These are phyloP conservation scores for Dolichopus griseipennis DNA, from an alignment of 2,888 invertebrate genomes.

Conservation along the genomic window DNA sequence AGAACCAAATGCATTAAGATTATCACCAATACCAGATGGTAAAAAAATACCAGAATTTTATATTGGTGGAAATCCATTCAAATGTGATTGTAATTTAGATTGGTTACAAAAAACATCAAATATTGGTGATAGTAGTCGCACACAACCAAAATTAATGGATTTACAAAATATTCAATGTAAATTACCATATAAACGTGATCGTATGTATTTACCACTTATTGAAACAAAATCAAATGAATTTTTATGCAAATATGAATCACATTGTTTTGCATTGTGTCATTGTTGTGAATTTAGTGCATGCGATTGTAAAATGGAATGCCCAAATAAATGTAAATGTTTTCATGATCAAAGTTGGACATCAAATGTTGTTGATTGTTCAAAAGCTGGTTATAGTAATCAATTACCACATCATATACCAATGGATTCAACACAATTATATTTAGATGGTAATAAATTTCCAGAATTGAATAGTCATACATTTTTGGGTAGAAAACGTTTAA, in stretches of 20 bases:
- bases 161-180: constrained; percentile 82
- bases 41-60: constrained; percentile 79
- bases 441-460: constrained; percentile 84
- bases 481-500: constrained; percentile 85
- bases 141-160: constrained; percentile 83
- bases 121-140: constrained; percentile 55
- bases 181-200: constrained; percentile 74
- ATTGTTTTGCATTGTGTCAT: constrained; percentile 89
- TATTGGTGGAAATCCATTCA: constrained; percentile 87
- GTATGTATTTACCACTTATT: constrained; percentile 72
- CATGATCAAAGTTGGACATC: constrained; percentile 90
- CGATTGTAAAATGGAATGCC: constrained; percentile 96
- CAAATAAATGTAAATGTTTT: constrained; percentile 86
- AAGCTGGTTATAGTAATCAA: constrained; percentile 65
- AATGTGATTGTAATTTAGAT: constrained; percentile 91
- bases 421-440: constrained; percentile 89
- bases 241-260: constrained; percentile 83
- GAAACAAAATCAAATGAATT: constrained; percentile 84
- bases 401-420: constrained; percentile 85
- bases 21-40: constrained; percentile 70
- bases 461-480: constrained; percentile 83
- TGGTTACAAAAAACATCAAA: constrained; percentile 74
- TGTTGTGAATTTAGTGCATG: constrained; percentile 96
- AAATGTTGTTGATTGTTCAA: constrained; percentile 86
- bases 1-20: constrained; percentile 77